Evolutionary conservation across 2,113 vertebrate genomes (phyloP).

Genomic region (Pluvianellus socialis): DNA sequence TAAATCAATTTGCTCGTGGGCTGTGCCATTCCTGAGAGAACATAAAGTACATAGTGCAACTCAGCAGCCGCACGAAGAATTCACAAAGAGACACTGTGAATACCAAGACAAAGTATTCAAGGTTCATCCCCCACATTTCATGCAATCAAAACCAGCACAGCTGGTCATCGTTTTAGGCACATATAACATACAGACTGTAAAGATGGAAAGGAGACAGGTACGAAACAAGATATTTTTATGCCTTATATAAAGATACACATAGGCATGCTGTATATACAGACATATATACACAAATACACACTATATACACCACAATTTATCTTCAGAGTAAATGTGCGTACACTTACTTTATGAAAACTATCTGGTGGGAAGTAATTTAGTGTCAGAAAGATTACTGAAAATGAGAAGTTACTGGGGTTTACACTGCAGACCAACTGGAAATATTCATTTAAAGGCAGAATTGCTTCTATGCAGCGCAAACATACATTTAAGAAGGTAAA

Average conservation of each 20-base stretch:
- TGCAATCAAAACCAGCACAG: background rate
- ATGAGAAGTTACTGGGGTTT: background rate
- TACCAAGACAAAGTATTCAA: background rate
- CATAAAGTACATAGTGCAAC: background rate
- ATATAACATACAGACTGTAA: background rate
- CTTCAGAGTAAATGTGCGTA: background rate
- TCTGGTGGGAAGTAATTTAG: background rate
- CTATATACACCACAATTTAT: background rate
- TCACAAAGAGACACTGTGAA: background rate
- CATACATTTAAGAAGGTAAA: background rate
- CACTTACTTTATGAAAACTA: background rate
- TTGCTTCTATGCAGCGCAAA: background rate
- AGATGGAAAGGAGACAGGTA: background rate
- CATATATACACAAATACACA: background rate
- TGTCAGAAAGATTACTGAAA: background rate
- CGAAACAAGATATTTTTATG: background rate
- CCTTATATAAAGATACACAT: background rate
- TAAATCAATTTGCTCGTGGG: background rate
- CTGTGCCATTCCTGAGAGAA: constrained; percentile 2
- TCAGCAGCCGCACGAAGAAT: background rate
- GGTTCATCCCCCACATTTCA: background rate
- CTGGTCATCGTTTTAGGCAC: background rate
- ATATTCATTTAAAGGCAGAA: background rate
- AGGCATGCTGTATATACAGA: background rate
- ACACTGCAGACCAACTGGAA: background rate